Percentiles rank a stretch among this genome's conserved stretches.
phyloP scores from a whole-genome alignment of 2,113 vertebrate genomes.

The Pseudolaguvia tuberculata region DNA sequence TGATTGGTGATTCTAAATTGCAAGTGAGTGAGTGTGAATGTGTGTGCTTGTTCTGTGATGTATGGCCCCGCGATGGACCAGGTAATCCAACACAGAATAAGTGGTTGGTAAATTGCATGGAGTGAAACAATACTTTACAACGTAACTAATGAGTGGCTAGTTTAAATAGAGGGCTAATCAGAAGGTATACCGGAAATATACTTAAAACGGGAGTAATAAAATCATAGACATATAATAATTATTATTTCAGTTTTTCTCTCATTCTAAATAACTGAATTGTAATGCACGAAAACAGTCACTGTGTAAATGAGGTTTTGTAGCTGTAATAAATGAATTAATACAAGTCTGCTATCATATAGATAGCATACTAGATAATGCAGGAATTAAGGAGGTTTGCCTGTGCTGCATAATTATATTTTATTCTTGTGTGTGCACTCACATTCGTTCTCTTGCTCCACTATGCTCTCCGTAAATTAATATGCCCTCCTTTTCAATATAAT shows the following conservation, averaged over 20 bases:
- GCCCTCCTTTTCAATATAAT: constrained; percentile 48
- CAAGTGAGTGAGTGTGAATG: too few relatives aligned
- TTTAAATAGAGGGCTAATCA: too few relatives aligned
- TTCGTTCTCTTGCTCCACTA: constrained; percentile 50
- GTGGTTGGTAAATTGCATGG: too few relatives aligned
- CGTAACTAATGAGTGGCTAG: too few relatives aligned
- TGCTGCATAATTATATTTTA: constrained; percentile 71
- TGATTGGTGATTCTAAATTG: too few relatives aligned
- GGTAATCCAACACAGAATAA: too few relatives aligned
- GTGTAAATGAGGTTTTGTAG: constrained; percentile 62
- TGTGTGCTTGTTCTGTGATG: too few relatives aligned
- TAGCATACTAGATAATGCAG: constrained; percentile 58
- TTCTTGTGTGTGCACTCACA: constrained; percentile 67
- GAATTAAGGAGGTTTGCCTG: constrained; percentile 66
- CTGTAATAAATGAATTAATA: constrained; percentile 65
- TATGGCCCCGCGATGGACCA: too few relatives aligned
- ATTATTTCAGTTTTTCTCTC: constrained; percentile 56
- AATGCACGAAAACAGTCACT: constrained; percentile 54
- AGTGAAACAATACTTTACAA: too few relatives aligned
- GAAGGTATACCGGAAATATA: too few relatives aligned
- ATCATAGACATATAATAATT: constrained; percentile 53
- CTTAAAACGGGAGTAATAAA: too few relatives aligned
- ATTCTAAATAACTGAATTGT: constrained; percentile 61
- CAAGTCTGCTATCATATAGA: constrained; percentile 61
- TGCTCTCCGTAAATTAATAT: constrained; percentile 55